Evolutionary conservation across 2,797 vertebrate genomes (phyloP), one percentile per base, ranked within the genome.

Genomic region (Cetoscarus ocellatus): DNA sequence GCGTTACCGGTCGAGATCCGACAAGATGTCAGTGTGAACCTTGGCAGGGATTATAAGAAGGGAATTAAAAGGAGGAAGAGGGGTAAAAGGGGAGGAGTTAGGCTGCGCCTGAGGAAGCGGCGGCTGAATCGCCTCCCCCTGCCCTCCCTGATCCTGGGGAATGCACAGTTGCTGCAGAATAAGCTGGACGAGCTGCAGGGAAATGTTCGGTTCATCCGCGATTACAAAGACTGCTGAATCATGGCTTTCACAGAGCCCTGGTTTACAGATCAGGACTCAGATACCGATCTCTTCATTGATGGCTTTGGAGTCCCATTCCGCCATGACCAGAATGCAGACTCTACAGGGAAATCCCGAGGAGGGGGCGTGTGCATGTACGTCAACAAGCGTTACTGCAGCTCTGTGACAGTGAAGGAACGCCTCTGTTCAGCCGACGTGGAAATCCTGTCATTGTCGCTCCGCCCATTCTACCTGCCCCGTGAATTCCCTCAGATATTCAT

Each of bases 321-420:
- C 13, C 35, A n/a, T 3, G 50, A 61, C 7, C 3, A 17, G 3
- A 7, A 12, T 1, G 35, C 57, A 11, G 35, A 40, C 5, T 27
- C n/a, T 8, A 61, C 42, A 50, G 49, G 18, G 9, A 27, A 50
- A 50, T 11, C 18, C 5, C 18, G 17, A 11, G 49, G 18, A 3
- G 49, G 18, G 3, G 49, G 69, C 10, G 60, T 50, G 8, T 73
- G 64, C 58, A 6, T 67, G 17, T 49, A 44, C 47, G 3, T 56
- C 0, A 67, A 50, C 15, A 58, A 64, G 35, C 42, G 6, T 4
- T 68, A 53, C 19, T 62, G 58, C 52, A 53, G 12, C 51, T 18
- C 63, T 47, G 64, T 63, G 39, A 77, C 52, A 13, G 67, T 77
- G n/a, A 45, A 49, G 50, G 49, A 61, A 35, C 3, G 38, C 11